Evolutionary conservation across 92 coral and sea anemone species (phyloP).

Genomic region (Virgularia gustaviana): DNA sequence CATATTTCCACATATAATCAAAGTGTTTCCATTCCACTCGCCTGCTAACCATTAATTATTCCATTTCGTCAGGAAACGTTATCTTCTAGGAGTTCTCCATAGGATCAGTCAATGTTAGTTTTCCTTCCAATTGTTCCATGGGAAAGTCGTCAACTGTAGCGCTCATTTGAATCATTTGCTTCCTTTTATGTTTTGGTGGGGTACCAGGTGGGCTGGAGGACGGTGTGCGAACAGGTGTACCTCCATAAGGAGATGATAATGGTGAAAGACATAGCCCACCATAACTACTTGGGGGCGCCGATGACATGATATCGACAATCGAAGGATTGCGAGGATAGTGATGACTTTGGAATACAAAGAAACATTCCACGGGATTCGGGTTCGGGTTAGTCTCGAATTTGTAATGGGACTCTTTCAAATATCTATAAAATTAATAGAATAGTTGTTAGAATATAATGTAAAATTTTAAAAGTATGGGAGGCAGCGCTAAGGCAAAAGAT

Average conservation of each 20-base stretch:
- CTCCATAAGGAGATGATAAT: slow-evolving; percentile 58
- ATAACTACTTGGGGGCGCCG: slow-evolving; percentile 78
- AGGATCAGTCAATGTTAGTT: slow-evolving; percentile 8
- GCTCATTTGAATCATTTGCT: slow-evolving; percentile 26
- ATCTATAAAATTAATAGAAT: slow-evolving; percentile 43
- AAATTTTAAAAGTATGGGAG: no score
- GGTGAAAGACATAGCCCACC: slow-evolving; percentile 88
- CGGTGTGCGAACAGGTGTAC: slow-evolving; percentile 25
- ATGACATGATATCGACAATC: slow-evolving; percentile 71
- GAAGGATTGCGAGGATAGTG: slow-evolving; percentile 60
- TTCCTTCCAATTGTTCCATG: slow-evolving; percentile 15
- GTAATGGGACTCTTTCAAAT: slow-evolving; percentile 63
- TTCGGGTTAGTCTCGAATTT: slow-evolving; percentile 70
- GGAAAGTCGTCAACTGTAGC: slow-evolving; percentile 27
- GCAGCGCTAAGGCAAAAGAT: no score
- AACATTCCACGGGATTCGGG: slow-evolving; percentile 84
- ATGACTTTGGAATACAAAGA: slow-evolving; percentile 69
- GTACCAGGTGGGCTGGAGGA: slow-evolving; percentile 16
- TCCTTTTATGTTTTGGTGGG: slow-evolving; percentile 12
- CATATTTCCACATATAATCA: no score
- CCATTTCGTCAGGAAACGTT: no score
- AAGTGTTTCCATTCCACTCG: no score
- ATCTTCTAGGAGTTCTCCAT: slow-evolving; percentile 14
- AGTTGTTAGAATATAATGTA: not conserved
- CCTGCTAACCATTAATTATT: no score